Conservation (phyloP, 2,113 vertebrate genomes). For the Pluvialis apricaria region DNA sequence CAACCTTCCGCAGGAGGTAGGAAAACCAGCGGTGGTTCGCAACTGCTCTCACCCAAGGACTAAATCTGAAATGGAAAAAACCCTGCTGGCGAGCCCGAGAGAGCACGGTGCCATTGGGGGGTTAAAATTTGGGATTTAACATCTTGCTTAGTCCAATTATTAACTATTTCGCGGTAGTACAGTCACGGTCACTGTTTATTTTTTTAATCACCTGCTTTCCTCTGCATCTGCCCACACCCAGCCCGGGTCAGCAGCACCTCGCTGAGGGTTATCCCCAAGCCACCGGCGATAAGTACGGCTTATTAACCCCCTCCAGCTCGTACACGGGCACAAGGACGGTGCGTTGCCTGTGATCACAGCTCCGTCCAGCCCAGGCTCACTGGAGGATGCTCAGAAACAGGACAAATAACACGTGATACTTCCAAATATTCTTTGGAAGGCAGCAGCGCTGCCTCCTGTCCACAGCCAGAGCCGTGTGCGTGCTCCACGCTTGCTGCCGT, state of each 20-base stretch:
- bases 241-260: neutral
- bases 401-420: neutral
- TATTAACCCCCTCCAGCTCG: neutral
- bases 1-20: neutral
- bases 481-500: fast-evolving
- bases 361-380: neutral
- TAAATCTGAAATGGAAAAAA: neutral
- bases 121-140: neutral
- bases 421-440: neutral
- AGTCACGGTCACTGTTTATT: neutral
- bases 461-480: fast-evolving
- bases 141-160: neutral
- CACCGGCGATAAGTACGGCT: neutral
- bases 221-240: neutral
- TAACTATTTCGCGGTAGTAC: neutral
- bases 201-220: neutral
- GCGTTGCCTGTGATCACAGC: fast-evolving
- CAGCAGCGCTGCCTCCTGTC: neutral
- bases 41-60: neutral
- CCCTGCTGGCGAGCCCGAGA: neutral
- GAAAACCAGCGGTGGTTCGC: too few relatives aligned
- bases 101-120: neutral
- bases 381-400: neutral
- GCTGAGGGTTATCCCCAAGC: neutral
- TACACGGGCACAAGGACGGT: fast-evolving